Percentiles rank a stretch among this genome's conserved stretches.
phyloP scores from a whole-genome alignment of 1,140 invertebrate genomes.

The Campodea augens region DNA sequence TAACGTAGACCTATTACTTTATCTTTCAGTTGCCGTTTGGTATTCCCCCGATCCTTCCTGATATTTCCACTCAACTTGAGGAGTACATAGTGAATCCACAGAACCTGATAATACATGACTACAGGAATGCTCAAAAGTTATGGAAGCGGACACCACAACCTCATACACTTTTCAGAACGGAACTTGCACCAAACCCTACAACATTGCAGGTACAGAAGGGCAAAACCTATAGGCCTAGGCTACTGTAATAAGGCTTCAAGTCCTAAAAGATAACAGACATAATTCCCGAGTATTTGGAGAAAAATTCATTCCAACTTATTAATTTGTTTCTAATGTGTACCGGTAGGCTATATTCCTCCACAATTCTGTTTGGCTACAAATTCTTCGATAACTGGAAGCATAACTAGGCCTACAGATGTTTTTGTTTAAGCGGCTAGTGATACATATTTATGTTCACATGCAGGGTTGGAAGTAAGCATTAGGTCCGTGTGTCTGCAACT shows the following conservation, averaged over 20 bases:
- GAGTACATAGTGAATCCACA: constrained; percentile 37
- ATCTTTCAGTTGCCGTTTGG: constrained; percentile 25
- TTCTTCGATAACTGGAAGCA: too few relatives aligned
- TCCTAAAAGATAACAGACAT: constrained; percentile 2
- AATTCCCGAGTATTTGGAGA: background rate
- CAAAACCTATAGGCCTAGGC: background rate
- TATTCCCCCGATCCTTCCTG: constrained; percentile 34
- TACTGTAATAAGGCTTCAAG: constrained; percentile 12
- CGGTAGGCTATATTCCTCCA: too few relatives aligned
- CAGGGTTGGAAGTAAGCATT: too few relatives aligned
- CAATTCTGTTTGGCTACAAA: too few relatives aligned
- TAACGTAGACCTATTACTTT: background rate
- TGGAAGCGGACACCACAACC: constrained; percentile 31
- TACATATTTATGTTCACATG: too few relatives aligned
- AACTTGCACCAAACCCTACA: constrained; percentile 27
- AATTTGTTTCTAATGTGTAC: too few relatives aligned
- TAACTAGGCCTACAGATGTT: too few relatives aligned
- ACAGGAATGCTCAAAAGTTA: constrained; percentile 34
- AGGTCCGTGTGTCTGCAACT: too few relatives aligned
- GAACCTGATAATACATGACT: constrained; percentile 38
- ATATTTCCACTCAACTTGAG: constrained; percentile 32
- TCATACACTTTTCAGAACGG: constrained; percentile 28
- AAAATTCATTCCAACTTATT: background rate
- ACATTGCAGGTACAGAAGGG: constrained; percentile 26
- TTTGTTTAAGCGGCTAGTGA: too few relatives aligned